Evolutionary conservation across 2,797 vertebrate species (phyloP).

Genomic region (Myotis vivesi): DNA sequence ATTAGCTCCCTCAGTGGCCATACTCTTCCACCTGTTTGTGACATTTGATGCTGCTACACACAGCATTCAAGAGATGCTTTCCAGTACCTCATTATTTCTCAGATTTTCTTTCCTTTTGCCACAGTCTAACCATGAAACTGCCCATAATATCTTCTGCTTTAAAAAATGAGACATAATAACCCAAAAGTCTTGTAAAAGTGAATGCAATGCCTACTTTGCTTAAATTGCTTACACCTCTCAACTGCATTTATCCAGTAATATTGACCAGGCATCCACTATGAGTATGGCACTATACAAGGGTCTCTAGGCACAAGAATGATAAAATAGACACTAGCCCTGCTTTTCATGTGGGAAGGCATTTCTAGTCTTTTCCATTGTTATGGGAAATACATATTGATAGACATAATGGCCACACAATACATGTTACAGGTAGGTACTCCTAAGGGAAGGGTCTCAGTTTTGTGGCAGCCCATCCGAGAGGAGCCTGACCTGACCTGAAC

Average conservation of each 20-base stretch:
- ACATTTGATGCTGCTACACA: rapidly evolving
- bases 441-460: background rate
- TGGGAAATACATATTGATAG: background rate
- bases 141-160: background rate
- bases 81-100: background rate
- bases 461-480: rapidly evolving
- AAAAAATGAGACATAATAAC: background rate
- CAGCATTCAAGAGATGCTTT: background rate
- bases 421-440: background rate
- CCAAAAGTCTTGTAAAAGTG: background rate
- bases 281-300: background rate
- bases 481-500: no score
- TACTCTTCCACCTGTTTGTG: rapidly evolving
- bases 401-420: rapidly evolving
- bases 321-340: background rate
- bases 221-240: background rate
- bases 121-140: background rate
- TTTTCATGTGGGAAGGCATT: background rate
- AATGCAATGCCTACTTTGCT: background rate
- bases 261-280: background rate
- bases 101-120: background rate
- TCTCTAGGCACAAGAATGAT: background rate
- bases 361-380: background rate
- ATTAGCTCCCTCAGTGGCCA: background rate
- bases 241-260: background rate